Base-by-base conservation (phyloP, 2,888 invertebrate species). In the Epicampocera succincta region DNA sequence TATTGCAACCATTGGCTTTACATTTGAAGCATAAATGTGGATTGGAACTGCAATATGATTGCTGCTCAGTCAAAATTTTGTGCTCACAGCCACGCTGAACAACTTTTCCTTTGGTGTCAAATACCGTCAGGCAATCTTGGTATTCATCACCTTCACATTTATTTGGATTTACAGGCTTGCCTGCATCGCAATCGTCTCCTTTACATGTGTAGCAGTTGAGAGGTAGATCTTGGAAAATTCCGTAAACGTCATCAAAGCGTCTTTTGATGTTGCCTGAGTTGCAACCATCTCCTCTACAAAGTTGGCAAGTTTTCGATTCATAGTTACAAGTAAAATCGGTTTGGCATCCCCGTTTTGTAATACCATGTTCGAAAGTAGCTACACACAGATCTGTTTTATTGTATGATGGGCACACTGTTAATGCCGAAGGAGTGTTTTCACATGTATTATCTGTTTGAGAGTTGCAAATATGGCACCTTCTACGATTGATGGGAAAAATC, bases 1-100 rank as follows among this genome's bases (percentile, higher is more conserved):
- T 82, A 50, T 87, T 87, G 40, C 86, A 87, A 11, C 82, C 83
- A 50, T 87, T 86, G 4, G 86, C 83, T 56, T 86, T 86, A 65
- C 86, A 87, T 21, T 80, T 85, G 56, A 85, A 85, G 25, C 86
- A 87, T 11, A 86, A 60, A 3, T 84, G 80, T 0, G 86, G 85
- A 61, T 84, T 19, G 2, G 15, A 12, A 8, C 66, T 68, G 72
- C 86, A 86, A 15, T 85, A 61, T 3, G 71, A 17, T 3, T 54
- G 13, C 15, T 84, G 75, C 9, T 83, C 79, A 0, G 48, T 11
- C 1, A 69, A 17, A 9, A 87, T 61, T 0, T 29, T 6, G 13
- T 50, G n/a, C 52, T 85, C 85, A 68, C 86, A 87, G 12, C 86
- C 86, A 9, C 86, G 85, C 5, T 74, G 78, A 19, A 86, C 40